Conservation (phyloP, 1,140 invertebrate species). For the Ceratosolen solmsi region DNA sequence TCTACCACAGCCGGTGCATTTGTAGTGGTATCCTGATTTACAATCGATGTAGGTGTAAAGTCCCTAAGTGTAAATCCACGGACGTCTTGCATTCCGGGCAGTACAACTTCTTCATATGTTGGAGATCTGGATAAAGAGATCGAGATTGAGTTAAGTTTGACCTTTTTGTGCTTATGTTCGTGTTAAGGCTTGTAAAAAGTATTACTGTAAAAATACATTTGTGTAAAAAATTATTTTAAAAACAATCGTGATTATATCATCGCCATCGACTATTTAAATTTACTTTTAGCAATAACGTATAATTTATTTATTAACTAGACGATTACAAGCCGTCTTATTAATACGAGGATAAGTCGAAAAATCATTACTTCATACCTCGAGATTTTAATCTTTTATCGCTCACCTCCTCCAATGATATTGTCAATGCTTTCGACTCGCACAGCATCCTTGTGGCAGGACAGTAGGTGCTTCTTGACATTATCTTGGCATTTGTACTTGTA, state of each 20-base stretch:
- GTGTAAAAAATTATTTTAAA: too few species aligned
- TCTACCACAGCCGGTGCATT: neutral
- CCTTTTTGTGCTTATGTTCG: too few species aligned
- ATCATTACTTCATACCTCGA: neutral
- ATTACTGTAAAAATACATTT: too few species aligned
- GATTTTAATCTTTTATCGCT: neutral
- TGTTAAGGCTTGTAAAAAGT: too few species aligned
- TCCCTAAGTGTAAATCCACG: neutral
- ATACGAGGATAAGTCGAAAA: too few species aligned
- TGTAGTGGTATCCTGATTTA: neutral
- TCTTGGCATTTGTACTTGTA: conserved; percentile 2
- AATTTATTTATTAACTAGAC: too few species aligned
- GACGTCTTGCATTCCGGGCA: neutral
- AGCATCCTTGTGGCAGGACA: neutral
- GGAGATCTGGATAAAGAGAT: neutral
- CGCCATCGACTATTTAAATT: too few species aligned
- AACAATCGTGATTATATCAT: too few species aligned
- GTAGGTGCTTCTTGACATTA: conserved; percentile 11
- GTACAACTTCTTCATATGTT: neutral
- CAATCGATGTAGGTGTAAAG: neutral
- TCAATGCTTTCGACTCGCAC: neutral
- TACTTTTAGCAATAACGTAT: too few species aligned
- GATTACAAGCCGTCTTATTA: too few species aligned
- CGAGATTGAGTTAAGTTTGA: too few species aligned
- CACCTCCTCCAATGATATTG: neutral